Evolutionary conservation across 2,797 vertebrate genomes (phyloP), one percentile per base, ranked within the genome.

Genomic region (Atherinosoma microstoma): DNA sequence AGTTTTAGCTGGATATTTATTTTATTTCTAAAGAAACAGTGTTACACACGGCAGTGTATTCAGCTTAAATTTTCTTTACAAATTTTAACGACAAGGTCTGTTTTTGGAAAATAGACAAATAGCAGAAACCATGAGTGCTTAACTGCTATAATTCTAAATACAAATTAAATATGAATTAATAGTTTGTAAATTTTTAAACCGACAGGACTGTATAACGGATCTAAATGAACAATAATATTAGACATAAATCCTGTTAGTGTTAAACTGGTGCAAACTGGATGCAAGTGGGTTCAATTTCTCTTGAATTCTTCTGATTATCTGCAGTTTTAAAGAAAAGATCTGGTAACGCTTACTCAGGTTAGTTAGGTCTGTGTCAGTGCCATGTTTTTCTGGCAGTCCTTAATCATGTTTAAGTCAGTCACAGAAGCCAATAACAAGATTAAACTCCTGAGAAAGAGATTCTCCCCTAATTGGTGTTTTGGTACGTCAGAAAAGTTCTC

Each of bases 361-460:
- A 56, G 24, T 62, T 27, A 34, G 12, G 0, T 54, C 2, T 34
- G 2, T 51, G 57, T 63, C 0, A 15, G 6, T 27, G 32, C 40
- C 2, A n/a, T 18, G 47, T 49, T 54, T 65, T 59, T 73, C 54
- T 73, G 36, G 20, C 42, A 18, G 20, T 45, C 15, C 9, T 75
- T 3, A 56, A 35, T 64, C 32, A 63, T 69, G 61, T 72, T 82
- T 57, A 38, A 20, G 49, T n/a, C 1, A 42, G n/a, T 69, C 29
- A 69, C 70, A 64, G 15, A 67, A 53, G 22, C 16, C 63, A 65
- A 3, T 42, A 73, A 86, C 4, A 27, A 51, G 79, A 85, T 84
- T 83, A 82, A 29, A 24, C 2, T 64, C 8, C 16, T 20, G 3
- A 34, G 12, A 16, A 54, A 60, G 10, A 13, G 27, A 42, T 34